phyloP scores from a whole-genome alignment of 2,797 vertebrate genomes.

The Leucoraja ocellata region DNA sequence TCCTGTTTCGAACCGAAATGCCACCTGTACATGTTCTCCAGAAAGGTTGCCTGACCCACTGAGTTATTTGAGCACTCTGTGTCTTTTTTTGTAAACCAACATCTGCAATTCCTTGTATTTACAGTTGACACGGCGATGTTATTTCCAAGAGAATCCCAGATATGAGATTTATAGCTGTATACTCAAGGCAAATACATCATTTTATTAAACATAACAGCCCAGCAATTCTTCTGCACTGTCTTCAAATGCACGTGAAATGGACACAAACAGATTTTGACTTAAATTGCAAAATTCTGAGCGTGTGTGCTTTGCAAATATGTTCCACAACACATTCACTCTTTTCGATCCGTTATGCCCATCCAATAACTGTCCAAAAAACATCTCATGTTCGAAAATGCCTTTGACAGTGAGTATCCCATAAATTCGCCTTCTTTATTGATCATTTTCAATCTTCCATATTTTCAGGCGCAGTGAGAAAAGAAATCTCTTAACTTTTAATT shows the following conservation, averaged over 20 bases:
- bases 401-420: neutral
- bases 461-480: neutral
- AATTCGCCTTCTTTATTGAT: neutral
- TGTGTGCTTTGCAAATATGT: neutral
- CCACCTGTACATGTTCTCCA: no score
- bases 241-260: neutral
- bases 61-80: no score
- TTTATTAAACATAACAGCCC: neutral
- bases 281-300: neutral
- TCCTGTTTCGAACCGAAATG: no score
- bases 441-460: neutral
- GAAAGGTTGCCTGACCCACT: no score
- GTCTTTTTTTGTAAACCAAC: no score
- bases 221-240: neutral
- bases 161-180: neutral
- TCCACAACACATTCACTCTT: neutral
- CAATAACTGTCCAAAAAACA: neutral
- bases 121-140: neutral
- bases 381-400: no score
- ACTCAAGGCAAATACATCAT: neutral
- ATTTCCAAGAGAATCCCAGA: neutral
- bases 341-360: neutral
- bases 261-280: neutral
- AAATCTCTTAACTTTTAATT: neutral
- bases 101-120: no score